A percentile compares a stretch with the other conserved stretches of the same genome.
phyloP scores from a whole-genome alignment of 2,113 vertebrate species.

The Meleagris gallopavo region DNA sequence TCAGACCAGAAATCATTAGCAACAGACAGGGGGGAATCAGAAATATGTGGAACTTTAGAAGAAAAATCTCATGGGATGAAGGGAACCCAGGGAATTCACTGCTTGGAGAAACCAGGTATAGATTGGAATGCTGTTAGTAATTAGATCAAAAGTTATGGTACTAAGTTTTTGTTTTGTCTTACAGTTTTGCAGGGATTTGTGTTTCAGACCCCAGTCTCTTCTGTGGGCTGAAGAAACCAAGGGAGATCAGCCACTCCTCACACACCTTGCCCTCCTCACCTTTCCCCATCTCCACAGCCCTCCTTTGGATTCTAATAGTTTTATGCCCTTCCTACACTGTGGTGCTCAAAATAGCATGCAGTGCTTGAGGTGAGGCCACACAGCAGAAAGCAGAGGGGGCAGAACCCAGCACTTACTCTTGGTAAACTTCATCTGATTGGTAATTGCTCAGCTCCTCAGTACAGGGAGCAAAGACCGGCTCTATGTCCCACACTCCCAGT shows the following conservation, averaged over 20 bases:
- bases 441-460: background rate
- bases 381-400: no score
- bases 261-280: no score
- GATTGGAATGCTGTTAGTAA: background rate
- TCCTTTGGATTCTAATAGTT: no score
- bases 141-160: background rate
- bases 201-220: background rate
- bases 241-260: no score
- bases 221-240: background rate
- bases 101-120: background rate
- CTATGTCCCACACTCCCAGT: background rate
- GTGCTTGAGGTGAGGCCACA: no score
- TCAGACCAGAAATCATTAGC: background rate
- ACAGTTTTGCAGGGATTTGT: background rate
- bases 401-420: no score
- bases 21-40: background rate
- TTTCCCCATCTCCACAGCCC: no score
- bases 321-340: no score
- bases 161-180: accelerated
- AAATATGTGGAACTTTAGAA: background rate
- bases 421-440: no score
- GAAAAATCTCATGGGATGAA: background rate
- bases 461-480: background rate
- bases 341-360: no score
- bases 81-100: background rate